These are phyloP conservation scores for Drepana falcataria DNA, from an alignment of 2,888 invertebrate genomes.

Conservation along the genomic window DNA sequence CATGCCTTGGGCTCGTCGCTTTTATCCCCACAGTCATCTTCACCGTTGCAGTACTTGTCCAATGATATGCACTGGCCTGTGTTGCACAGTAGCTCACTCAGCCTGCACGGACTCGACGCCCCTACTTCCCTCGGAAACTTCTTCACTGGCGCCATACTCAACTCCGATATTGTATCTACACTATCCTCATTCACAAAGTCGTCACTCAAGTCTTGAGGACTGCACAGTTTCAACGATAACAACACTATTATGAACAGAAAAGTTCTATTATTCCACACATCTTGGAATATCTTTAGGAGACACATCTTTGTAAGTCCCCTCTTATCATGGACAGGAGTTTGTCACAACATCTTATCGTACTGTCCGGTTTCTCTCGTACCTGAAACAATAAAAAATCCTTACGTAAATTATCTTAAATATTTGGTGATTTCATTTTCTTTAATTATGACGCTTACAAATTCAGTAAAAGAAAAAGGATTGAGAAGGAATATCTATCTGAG, in stretches of 20 bases:
- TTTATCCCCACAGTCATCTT: conserved; percentile 87
- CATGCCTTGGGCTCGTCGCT: conserved; percentile 87
- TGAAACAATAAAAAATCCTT: conserved; percentile 40
- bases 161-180: conserved; percentile 43
- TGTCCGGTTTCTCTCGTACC: conserved; percentile 25
- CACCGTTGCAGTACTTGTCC: conserved; percentile 87
- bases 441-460: too few relatives aligned
- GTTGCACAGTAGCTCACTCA: conserved; percentile 81
- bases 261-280: conserved; percentile 58
- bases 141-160: conserved; percentile 46
- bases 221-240: conserved; percentile 63
- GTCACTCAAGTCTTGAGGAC: conserved; percentile 66
- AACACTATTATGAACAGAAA: conserved; percentile 65
- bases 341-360: conserved; percentile 52
- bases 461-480: too few relatives aligned
- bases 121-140: conserved; percentile 46
- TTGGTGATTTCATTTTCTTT: too few relatives aligned
- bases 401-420: too few relatives aligned
- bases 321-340: conserved; percentile 14
- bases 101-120: conserved; percentile 62
- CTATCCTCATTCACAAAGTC: conserved; percentile 65
- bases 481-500: too few relatives aligned
- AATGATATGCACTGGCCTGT: conserved; percentile 84
- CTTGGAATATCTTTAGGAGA: conserved; percentile 51
- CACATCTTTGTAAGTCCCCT: conserved; percentile 49